These are phyloP conservation scores for Dynastes grantii DNA, from an alignment of 2,888 invertebrate genomes.

Conservation along the genomic window DNA sequence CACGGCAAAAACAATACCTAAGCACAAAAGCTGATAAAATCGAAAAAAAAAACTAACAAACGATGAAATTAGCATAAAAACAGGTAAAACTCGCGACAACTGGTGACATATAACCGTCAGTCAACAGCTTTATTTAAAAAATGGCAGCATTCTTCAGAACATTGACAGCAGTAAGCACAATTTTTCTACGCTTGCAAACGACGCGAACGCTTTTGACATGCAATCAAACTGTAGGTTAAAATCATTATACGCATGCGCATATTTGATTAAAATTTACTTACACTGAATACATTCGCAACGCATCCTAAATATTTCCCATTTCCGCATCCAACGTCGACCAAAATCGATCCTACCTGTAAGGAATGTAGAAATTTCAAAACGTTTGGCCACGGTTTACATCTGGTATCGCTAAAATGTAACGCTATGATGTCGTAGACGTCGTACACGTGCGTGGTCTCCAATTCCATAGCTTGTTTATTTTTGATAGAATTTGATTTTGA, in stretches of 20 bases:
- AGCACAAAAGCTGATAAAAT: too few species aligned
- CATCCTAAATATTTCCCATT: conserved; percentile 95
- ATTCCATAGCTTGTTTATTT: conserved; percentile 74
- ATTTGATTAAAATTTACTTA: conserved; percentile 64
- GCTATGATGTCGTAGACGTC: conserved; percentile 96
- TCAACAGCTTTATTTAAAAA: too few species aligned
- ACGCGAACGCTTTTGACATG: too few species aligned
- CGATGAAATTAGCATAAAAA: too few species aligned
- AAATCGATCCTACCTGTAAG: conserved; percentile 78
- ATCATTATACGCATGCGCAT: conserved; percentile 35
- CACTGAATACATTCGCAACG: conserved; percentile 76
- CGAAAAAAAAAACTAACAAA: too few species aligned
- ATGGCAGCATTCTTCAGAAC: too few species aligned
- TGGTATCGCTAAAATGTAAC: conserved; percentile 93
- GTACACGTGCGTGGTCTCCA: conserved; percentile 87
- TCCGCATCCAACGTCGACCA: conserved; percentile 97
- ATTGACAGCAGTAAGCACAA: too few species aligned
- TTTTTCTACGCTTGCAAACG: too few species aligned
- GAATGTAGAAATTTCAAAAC: conserved; percentile 85
- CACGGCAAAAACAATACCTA: too few species aligned
- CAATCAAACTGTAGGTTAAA: not conserved
- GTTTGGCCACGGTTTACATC: conserved; percentile 95
- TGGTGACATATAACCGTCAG: too few species aligned
- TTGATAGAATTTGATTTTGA: conserved; percentile 59
- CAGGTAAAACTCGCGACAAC: too few species aligned